Conservation (phyloP, 2,113 vertebrate species). For the Lethenteron reissneri region DNA sequence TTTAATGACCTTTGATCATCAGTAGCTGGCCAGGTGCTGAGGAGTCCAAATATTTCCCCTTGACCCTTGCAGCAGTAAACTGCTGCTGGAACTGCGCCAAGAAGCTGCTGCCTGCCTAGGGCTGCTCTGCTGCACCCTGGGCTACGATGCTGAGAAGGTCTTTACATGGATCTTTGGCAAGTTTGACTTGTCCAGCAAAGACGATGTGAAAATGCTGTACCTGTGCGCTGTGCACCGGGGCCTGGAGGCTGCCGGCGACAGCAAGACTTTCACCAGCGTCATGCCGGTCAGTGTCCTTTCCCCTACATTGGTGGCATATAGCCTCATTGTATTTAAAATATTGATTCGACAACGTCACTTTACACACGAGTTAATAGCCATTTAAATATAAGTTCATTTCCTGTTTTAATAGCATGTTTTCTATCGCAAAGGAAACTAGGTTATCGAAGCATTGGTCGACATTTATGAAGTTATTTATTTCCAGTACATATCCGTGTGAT, state of each 20-base stretch:
- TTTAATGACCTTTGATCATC: not conserved
- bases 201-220: slow-evolving; percentile 86
- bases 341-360: too few species aligned
- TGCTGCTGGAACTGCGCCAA: slow-evolving; percentile 83
- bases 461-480: too few species aligned
- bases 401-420: too few species aligned
- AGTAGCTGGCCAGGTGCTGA: not conserved
- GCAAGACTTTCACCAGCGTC: slow-evolving; percentile 82
- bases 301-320: too few species aligned
- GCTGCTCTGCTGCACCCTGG: slow-evolving; percentile 69
- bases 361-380: too few species aligned
- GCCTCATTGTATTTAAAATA: too few species aligned
- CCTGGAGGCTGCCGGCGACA: slow-evolving; percentile 79
- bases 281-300: slow-evolving; percentile 51
- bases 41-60: not conserved
- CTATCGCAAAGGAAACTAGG: too few species aligned
- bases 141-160: slow-evolving; percentile 90
- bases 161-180: slow-evolving; percentile 97
- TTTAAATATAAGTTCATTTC: too few species aligned
- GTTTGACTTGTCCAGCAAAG: slow-evolving; percentile 62
- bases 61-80: slow-evolving; percentile 52
- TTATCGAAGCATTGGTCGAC: too few species aligned
- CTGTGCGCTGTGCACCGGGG: slow-evolving; percentile 73
- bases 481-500: too few species aligned
- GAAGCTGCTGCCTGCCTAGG: slow-evolving; percentile 83